These are phyloP conservation scores for Dascillus cervinus DNA, from an alignment of 2,888 invertebrate species.

Conservation along the genomic window DNA sequence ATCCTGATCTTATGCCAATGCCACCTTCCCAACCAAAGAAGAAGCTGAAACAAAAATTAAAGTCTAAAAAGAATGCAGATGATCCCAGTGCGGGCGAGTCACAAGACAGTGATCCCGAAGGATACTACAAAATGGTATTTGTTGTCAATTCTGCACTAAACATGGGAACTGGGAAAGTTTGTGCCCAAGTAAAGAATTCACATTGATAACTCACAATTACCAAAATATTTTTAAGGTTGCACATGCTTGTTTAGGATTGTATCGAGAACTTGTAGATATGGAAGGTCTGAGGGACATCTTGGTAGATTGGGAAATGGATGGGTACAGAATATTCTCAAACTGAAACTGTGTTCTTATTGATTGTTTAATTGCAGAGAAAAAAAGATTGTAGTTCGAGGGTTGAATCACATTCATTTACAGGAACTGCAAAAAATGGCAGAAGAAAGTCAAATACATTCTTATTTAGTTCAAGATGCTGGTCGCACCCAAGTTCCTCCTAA, in stretches of 20 bases:
- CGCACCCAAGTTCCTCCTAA: slow-evolving; percentile 42
- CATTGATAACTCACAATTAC: slow-evolving; percentile 1
- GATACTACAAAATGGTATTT: slow-evolving; percentile 54
- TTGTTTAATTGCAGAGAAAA: slow-evolving; percentile 33
- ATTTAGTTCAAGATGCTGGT: slow-evolving; percentile 38
- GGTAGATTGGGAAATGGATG: slow-evolving; percentile 47
- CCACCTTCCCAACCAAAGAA: slow-evolving; percentile 14
- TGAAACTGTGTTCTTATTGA: slow-evolving; percentile 2
- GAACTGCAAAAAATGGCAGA: slow-evolving; percentile 36
- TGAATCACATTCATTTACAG: slow-evolving; percentile 35
- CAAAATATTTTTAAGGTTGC: slow-evolving; percentile 38
- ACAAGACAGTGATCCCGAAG: slow-evolving; percentile 4
- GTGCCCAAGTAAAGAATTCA: slow-evolving; percentile 45
- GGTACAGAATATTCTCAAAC: slow-evolving; percentile 26
- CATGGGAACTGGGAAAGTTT: slow-evolving; percentile 57
- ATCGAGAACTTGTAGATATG: slow-evolving; percentile 43
- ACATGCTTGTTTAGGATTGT: slow-evolving; percentile 53
- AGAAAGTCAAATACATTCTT: slow-evolving; percentile 29
- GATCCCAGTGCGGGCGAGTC: slow-evolving; percentile 25
- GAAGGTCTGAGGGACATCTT: slow-evolving; percentile 38
- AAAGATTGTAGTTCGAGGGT: slow-evolving; percentile 41
- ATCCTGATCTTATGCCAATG: slow-evolving; percentile 33
- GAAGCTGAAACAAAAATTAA: slow-evolving; percentile 9
- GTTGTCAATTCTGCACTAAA: slow-evolving; percentile 52
- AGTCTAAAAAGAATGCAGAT: slow-evolving; percentile 19